phyloP scores from a whole-genome alignment of 2,888 invertebrate genomes.

The Anarsia innoxiella region DNA sequence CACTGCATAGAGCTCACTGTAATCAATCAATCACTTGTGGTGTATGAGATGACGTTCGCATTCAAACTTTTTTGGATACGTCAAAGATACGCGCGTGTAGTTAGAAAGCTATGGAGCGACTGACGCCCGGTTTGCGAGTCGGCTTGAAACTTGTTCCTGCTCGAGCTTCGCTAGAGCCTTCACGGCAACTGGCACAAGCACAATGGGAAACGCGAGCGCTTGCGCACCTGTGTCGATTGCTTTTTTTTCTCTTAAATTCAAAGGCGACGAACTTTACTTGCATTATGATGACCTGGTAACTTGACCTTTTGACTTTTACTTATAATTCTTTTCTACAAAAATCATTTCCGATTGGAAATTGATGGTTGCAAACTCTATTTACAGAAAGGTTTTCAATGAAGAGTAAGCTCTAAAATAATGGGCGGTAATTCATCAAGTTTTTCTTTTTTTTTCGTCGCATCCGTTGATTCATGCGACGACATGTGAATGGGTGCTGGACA shows the following conservation, averaged over 20 bases:
- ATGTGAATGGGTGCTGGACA: slow-evolving; percentile 36
- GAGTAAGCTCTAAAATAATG: slow-evolving; percentile 25
- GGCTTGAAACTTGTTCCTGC: slow-evolving; percentile 37
- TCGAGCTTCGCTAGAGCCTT: slow-evolving; percentile 29
- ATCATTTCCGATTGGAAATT: slow-evolving; percentile 19
- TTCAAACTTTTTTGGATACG: slow-evolving; percentile 19
- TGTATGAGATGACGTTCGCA: slow-evolving; percentile 31
- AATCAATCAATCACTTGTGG: slow-evolving; percentile 35
- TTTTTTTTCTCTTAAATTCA: slow-evolving; percentile 46
- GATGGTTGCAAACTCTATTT: too few relatives aligned
- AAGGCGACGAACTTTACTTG: slow-evolving; percentile 57
- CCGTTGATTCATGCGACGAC: slow-evolving; percentile 27
- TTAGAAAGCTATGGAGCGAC: slow-evolving; percentile 34
- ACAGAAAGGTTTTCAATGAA: too few relatives aligned
- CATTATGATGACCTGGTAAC: slow-evolving; percentile 47
- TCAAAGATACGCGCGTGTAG: slow-evolving; percentile 21
- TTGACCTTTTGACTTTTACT: slow-evolving; percentile 4
- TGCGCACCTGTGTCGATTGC: slow-evolving; percentile 58
- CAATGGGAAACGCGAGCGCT: slow-evolving; percentile 58
- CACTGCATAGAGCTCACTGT: slow-evolving; percentile 14
- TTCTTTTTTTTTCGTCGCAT: slow-evolving; percentile 22
- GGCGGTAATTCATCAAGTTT: slow-evolving; percentile 33
- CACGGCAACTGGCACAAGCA: slow-evolving; percentile 39
- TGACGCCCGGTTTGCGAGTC: slow-evolving; percentile 22
- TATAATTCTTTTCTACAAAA: neutral